Conservation (phyloP, 1,140 invertebrate species). For the Bombus balteatus region DNA sequence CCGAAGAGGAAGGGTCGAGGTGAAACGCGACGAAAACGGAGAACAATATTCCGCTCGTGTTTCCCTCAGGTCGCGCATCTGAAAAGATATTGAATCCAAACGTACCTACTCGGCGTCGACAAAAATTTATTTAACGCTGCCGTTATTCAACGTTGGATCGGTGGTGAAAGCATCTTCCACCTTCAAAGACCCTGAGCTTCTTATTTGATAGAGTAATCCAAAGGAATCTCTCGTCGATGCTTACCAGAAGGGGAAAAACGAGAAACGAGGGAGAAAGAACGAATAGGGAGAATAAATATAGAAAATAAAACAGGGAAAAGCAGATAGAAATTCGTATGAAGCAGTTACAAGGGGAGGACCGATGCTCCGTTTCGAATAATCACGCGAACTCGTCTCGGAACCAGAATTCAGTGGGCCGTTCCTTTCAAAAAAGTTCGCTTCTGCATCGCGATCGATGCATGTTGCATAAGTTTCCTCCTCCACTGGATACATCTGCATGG, state of each 20-base stretch:
- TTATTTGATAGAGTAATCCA: neutral
- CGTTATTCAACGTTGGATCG: slow-evolving; percentile 15
- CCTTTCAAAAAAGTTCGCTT: neutral
- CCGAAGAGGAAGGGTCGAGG: neutral
- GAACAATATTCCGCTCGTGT: neutral
- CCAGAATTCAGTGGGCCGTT: no score
- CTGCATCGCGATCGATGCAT: slow-evolving; percentile 13
- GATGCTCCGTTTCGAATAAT: slow-evolving; percentile 1
- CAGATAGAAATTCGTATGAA: neutral
- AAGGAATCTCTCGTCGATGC: neutral
- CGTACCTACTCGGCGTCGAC: neutral
- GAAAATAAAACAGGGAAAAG: neutral
- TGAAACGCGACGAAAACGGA: neutral
- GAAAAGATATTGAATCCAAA: slow-evolving; percentile 4
- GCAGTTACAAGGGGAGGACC: neutral
- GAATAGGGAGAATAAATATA: neutral
- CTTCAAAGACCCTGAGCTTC: slow-evolving; percentile 11
- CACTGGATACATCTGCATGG: neutral
- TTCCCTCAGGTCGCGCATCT: no score
- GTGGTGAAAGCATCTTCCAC: neutral
- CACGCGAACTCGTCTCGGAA: neutral
- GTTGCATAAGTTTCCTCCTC: neutral
- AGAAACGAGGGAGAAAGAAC: neutral
- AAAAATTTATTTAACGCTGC: slow-evolving; percentile 36
- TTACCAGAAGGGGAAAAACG: no score